Base-by-base conservation (phyloP, 2,888 invertebrate genomes). In the Erpobdella octoculata region DNA sequence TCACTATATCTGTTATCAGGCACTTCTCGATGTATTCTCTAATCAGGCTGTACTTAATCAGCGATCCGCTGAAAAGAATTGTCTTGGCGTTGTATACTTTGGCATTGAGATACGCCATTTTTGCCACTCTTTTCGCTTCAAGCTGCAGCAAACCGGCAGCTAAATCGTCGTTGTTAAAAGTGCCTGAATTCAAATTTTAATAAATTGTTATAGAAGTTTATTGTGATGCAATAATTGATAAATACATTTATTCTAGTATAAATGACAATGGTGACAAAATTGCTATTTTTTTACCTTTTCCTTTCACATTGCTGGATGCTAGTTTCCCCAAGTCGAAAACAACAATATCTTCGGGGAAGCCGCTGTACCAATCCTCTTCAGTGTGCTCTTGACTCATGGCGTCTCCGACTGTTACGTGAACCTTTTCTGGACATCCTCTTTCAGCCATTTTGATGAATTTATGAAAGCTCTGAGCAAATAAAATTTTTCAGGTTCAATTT, bases 301-400 rank as follows among this genome's bases (percentile, higher is more conserved):
- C 69, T 9, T 48, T n/a, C n/a, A 36, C 31, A 31, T 33, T 58
- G 21, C 48, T 35, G 12, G 53, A 53, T n/a, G 69, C 48, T 15
- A 69, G 58, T 33, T 69, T 48, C 37, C 69, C 69, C 48, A 69
- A 58, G 31, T 58, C 33, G 37, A 53, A 69, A 21, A 58, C 33
- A 12, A 9, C 21, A 18, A 69, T n/a, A n/a, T 53, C 36, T 4
- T 48, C 18, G 6, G 48, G 28, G 33, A 69, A 35, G 36, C 15
- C 21, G n/a, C 58, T 18, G n/a, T 69, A 69, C 69, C 69, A 69
- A 36, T 69, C 69, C 12, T 68, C 68, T 1, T 68, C 68, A 31
- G 33, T 69, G 18, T 48, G 33, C 3, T 33, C 48, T 9, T 33
- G 12, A 12, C 18, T 58, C 21, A 2, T 31, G 46, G 35, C 1